Percentiles rank a stretch among this genome's conserved stretches.
These are phyloP conservation scores for Drosophila niveifrons DNA, from an alignment of 2,888 invertebrate genomes.

Conservation along the genomic window DNA sequence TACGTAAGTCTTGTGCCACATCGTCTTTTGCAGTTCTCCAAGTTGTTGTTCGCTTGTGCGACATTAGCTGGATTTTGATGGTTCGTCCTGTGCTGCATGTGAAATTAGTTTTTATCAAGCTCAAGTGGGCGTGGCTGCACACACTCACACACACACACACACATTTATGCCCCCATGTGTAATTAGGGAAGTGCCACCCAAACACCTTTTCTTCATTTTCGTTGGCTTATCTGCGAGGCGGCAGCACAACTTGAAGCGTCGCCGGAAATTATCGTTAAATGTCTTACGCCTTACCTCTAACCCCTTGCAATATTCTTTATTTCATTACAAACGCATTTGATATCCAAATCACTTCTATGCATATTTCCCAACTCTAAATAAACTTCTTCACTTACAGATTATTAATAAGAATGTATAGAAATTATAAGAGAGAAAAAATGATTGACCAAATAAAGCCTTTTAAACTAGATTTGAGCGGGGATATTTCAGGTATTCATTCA, in stretches of 20 bases:
- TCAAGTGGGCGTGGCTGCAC: constrained; percentile 40
- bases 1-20: constrained; percentile 72
- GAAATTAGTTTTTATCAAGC: constrained; percentile 70
- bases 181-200: constrained; percentile 73
- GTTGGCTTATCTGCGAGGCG: constrained; percentile 61
- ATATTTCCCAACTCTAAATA: too few relatives aligned
- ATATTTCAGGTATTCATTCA: too few relatives aligned
- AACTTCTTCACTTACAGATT: too few relatives aligned
- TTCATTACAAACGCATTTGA: background rate
- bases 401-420: too few relatives aligned
- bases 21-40: constrained; percentile 56
- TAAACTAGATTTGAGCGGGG: too few relatives aligned
- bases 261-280: constrained; percentile 71
- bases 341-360: too few relatives aligned
- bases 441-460: too few relatives aligned
- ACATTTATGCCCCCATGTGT: constrained; percentile 68
- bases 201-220: constrained; percentile 49
- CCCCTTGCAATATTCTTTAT: constrained; percentile 46
- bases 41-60: constrained; percentile 74
- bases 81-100: constrained; percentile 74
- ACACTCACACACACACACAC: too few relatives aligned
- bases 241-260: constrained; percentile 55
- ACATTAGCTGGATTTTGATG: constrained; percentile 80
- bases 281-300: constrained; percentile 49
- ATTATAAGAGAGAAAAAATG: too few relatives aligned